Evolutionary conservation across 2,888 invertebrate genomes (phyloP), one percentile per base, ranked within the genome.

Genomic region (Theretra japonica): DNA sequence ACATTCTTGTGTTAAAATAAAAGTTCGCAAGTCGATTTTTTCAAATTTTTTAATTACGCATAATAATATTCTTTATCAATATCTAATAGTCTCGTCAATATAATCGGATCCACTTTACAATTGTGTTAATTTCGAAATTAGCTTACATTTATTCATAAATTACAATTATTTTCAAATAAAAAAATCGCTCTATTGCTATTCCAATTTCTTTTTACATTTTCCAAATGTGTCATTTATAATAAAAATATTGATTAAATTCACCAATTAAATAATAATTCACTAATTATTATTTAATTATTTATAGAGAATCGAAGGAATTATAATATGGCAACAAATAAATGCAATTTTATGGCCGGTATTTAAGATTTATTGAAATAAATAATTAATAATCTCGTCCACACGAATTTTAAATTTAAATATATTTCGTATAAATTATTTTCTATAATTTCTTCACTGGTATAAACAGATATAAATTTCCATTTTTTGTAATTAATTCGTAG

Each of bases 41-140:
- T 48, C 30, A 56, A n/a, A 15, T 56, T 65, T 84, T 90, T 89
- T 88, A 86, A 86, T 89, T 88, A 87, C 80, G 84, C 80, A 86
- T 87, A 84, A 86, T 83, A 84, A 83, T 77, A 83, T 81, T 83
- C 82, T 83, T 80, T 83, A 81, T 86, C 82, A 86, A 82, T 82
- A 80, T 86, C 83, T 85, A 85, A 72, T 72, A 72, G 69, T 70
- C 69, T 53, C 60, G 33, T 70, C 23, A 57, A 69, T 69, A 69
- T 69, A 60, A 69, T 69, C 50, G 23, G 69, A 60, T 25, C 33
- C 62, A 56, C 65, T 71, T 65, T 71, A 71, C 65, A 71, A 56
- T 70, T 21, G 23, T 56, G 30, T 33, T 70, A 58, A 41, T 71
- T 65, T 65, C 23, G 41, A 62, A 33, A 60, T 65, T 57, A 71